phyloP scores from a whole-genome alignment of 2,797 vertebrate species.

The Xenopus petersii region DNA sequence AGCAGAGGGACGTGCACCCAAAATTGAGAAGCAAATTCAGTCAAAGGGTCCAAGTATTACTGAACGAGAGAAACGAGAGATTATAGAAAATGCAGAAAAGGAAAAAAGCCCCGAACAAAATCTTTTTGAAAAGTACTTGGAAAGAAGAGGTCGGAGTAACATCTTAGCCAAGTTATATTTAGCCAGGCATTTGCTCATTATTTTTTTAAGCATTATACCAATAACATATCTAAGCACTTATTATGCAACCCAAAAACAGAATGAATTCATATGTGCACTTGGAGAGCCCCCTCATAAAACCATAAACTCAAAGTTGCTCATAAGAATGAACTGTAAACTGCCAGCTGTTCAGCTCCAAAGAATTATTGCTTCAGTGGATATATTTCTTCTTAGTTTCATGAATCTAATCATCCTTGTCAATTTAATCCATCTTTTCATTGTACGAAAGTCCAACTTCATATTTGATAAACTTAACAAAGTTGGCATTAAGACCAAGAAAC shows the following conservation, averaged over 20 bases:
- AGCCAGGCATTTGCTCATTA: conserved; percentile 88
- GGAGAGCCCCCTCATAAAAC: conserved; percentile 87
- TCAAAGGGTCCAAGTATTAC: conserved; percentile 97
- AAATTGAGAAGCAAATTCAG: conserved; percentile 99
- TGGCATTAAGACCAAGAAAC: conserved; percentile 91
- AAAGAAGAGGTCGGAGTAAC: conserved; percentile 93
- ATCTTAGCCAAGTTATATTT: conserved; percentile 96
- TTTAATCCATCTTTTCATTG: conserved; percentile 92
- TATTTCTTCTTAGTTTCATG: conserved; percentile 88
- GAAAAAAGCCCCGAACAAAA: conserved; percentile 98
- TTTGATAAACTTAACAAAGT: conserved; percentile 98
- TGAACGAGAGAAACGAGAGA: conserved; percentile 89
- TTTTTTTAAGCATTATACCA: conserved; percentile 94
- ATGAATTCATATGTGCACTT: conserved; percentile 90
- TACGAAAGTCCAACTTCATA: conserved; percentile 98
- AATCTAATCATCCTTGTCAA: conserved; percentile 95
- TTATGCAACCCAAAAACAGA: conserved; percentile 92
- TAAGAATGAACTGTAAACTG: conserved; percentile 93
- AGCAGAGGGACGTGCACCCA: conserved; percentile 93
- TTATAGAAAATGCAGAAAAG: conserved; percentile 97
- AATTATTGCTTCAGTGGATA: conserved; percentile 92
- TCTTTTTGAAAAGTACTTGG: conserved; percentile 96
- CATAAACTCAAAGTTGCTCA: conserved; percentile 76
- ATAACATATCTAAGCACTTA: conserved; percentile 95
- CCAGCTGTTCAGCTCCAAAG: conserved; percentile 95